These are phyloP conservation scores for Pantherophis vulpinus DNA, from an alignment of 2,797 vertebrate genomes.

Conservation along the genomic window DNA sequence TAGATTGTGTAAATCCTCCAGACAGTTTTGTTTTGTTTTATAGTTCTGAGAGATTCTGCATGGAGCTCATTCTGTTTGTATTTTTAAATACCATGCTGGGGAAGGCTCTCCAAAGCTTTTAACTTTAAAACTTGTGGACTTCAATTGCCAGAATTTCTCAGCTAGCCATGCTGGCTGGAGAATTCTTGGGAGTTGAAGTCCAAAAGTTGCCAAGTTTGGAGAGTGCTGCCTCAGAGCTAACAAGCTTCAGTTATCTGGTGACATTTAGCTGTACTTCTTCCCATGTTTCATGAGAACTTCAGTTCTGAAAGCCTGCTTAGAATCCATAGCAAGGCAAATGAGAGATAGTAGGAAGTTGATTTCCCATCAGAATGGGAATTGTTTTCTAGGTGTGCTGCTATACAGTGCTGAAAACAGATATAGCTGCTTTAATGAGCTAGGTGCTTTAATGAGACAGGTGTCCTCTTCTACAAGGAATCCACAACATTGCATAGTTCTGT, in stretches of 20 bases:
- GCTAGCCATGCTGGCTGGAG: neutral
- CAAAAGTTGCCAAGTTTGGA: neutral
- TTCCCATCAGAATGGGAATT: neutral
- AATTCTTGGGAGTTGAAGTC: neutral
- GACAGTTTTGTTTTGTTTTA: neutral
- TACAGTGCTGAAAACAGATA: neutral
- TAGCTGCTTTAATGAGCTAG: neutral
- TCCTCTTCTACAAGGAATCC: neutral
- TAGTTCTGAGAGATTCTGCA: neutral
- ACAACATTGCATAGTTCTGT: neutral
- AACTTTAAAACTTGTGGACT: too few species aligned
- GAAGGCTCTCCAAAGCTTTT: neutral
- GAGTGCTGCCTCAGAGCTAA: neutral
- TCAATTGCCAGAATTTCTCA: neutral
- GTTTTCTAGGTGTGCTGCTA: neutral
- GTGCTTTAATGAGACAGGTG: neutral
- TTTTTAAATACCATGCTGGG: neutral
- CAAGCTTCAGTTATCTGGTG: neutral
- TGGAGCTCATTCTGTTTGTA: neutral
- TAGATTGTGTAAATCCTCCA: neutral
- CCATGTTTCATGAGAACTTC: neutral
- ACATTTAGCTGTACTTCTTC: neutral
- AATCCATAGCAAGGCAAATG: neutral
- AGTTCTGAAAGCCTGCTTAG: neutral
- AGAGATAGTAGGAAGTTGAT: neutral